Evolutionary conservation across 2,888 invertebrate species (phyloP), one percentile per base, ranked within the genome.

Genomic region (Leptopilina syphax): DNA sequence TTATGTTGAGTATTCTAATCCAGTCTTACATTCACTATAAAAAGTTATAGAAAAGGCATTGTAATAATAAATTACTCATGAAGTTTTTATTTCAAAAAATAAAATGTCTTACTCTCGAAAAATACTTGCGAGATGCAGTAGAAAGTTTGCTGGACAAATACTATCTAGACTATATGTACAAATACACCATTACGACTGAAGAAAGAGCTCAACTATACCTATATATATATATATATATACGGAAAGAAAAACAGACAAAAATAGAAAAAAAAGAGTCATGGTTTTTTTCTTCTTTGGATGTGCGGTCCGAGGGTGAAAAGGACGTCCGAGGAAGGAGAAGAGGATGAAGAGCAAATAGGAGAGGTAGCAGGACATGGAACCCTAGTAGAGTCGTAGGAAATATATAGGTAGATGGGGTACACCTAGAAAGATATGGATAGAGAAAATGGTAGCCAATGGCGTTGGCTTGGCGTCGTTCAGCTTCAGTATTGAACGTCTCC

Each of bases 401-500:
- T 81, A 79, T 82, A 83, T 79, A 57, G 27, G 24, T 54, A 57
- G 27, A 41, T 27, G 13, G 70, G 50, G 79, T 82, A 78, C 81
- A 83, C 63, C 80, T 80, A 78, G 67, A 81, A 81, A 77, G 79
- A 76, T 82, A 83, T 82, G 82, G 81, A 82, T 80, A 82, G 77
- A 87, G 87, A 86, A 87, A 91, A 91, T 90, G 90, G 88, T 90
- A 90, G 90, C 91, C 91, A 91, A 91, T 91, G 89, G 91, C 91
- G 90, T 85, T 89, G 87, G 87, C 87, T 86, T 85, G 81, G 81
- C 87, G 87, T 87, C 86, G 85, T 83, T 84, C 18, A 63, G 89
- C 87, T 88, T 87, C 90, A 87, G 89, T 91, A 91, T 91, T 91
- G 91, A 91, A 91, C 91, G 91, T 91, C 91, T 90, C 88, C 89